Percentiles rank a stretch among this genome's conserved stretches.
Evolutionary conservation across 2,797 vertebrate genomes (phyloP).

Genomic region (Rhinella marina): DNA sequence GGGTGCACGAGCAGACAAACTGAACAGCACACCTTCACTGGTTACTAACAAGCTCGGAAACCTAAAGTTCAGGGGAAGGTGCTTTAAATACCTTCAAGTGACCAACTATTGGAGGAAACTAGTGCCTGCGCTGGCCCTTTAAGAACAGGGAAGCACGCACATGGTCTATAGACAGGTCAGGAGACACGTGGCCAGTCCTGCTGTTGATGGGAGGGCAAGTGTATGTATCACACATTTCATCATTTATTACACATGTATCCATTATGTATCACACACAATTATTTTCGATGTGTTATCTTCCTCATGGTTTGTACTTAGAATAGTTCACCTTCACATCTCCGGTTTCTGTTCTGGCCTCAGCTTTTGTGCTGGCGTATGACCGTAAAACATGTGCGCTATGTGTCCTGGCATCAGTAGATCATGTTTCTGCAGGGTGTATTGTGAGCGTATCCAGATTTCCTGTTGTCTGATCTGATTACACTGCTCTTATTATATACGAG

Average conservation of each 20-base stretch:
- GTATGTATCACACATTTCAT: not conserved
- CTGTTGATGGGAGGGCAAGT: too few relatives aligned
- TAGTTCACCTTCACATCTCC: not conserved
- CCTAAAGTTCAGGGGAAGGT: too few relatives aligned
- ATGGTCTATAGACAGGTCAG: too few relatives aligned
- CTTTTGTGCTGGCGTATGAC: not conserved
- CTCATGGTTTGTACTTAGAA: not conserved
- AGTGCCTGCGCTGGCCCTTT: too few relatives aligned
- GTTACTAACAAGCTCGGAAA: too few relatives aligned
- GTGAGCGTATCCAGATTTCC: constrained; percentile 46
- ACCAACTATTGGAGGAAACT: too few relatives aligned
- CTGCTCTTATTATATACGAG: constrained; percentile 12
- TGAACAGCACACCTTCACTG: too few relatives aligned
- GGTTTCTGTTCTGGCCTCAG: not conserved
- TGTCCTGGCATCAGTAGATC: constrained; percentile 1
- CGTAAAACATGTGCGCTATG: not conserved
- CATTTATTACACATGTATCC: not conserved
- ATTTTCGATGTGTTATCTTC: not conserved
- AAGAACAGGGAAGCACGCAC: too few relatives aligned
- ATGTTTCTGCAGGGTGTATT: constrained; percentile 7
- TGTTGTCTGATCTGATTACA: constrained; percentile 48
- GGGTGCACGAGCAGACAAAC: too few relatives aligned
- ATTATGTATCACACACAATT: too few relatives aligned
- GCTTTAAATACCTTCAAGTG: too few relatives aligned
- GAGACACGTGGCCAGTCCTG: too few relatives aligned